A percentile compares a stretch with the other conserved stretches of the same genome.
These are phyloP conservation scores for Tetropium fuscum DNA, from an alignment of 2,888 invertebrate species.

Conservation along the genomic window DNA sequence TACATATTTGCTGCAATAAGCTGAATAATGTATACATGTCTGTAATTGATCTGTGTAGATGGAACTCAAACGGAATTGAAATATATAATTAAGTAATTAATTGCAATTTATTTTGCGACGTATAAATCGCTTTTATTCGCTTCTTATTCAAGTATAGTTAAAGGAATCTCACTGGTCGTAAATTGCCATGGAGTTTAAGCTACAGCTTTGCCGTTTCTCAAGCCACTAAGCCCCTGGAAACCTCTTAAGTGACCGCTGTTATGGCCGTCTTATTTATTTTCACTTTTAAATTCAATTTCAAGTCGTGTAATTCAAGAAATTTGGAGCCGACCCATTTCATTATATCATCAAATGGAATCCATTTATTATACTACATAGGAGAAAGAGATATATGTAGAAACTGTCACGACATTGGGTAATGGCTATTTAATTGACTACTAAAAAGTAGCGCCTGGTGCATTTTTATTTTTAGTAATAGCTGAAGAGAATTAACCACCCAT, in stretches of 20 bases:
- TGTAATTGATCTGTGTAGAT: too few relatives aligned
- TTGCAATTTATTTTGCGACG: too few relatives aligned
- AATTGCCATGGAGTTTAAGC: conserved; percentile 24
- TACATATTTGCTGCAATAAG: too few relatives aligned
- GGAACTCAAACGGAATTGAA: too few relatives aligned
- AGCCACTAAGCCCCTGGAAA: conserved; percentile 53
- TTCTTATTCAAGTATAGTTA: not conserved
- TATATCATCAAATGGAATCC: too few relatives aligned
- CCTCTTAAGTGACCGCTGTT: conserved; percentile 54
- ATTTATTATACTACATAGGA: too few relatives aligned
- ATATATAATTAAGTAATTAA: too few relatives aligned
- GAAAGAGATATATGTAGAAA: too few relatives aligned
- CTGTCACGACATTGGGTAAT: not conserved
- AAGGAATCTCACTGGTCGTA: conserved; percentile 24
- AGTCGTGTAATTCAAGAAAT: conserved; percentile 13
- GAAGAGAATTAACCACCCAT: too few relatives aligned
- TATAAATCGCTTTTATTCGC: conserved; percentile 1
- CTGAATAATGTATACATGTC: too few relatives aligned
- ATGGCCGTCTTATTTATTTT: conserved; percentile 54
- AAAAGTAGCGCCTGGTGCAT: not conserved
- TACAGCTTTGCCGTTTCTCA: conserved; percentile 29
- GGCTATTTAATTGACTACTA: conserved; percentile 1
- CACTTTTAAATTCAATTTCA: conserved; percentile 54
- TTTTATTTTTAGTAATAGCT: too few relatives aligned
- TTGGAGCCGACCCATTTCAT: not conserved